A percentile compares a stretch with the other conserved stretches of the same genome.
These are phyloP conservation scores for Meteorus sp. DNA, from an alignment of 1,140 invertebrate species.

Conservation along the genomic window DNA sequence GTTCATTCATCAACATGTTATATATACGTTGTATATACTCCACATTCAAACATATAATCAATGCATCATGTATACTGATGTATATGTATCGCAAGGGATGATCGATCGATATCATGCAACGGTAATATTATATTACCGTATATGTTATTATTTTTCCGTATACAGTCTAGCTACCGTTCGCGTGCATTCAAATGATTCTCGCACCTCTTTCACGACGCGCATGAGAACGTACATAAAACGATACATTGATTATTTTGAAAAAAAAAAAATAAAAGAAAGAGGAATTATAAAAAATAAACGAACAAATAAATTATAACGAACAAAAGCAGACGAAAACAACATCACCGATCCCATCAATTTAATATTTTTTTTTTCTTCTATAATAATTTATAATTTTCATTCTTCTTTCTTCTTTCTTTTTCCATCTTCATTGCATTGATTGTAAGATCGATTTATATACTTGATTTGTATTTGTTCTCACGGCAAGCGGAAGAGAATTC, in stretches of 20 bases:
- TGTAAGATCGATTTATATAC: not conserved
- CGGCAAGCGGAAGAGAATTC: slow-evolving; percentile 10
- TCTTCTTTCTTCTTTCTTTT: no score
- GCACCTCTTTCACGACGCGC: not conserved
- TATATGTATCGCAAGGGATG: not conserved
- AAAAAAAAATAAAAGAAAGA: no score
- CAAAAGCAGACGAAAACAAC: no score
- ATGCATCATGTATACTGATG: not conserved
- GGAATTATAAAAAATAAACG: no score
- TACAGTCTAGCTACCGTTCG: slow-evolving; percentile 8
- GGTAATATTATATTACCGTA: slow-evolving; percentile 7
- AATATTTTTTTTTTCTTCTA: no score
- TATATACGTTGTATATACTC: no score
- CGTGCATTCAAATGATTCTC: slow-evolving; percentile 13
- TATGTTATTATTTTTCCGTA: not conserved
- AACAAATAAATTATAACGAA: no score
- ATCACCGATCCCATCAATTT: no score
- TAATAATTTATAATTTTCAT: no score
- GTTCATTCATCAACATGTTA: no score
- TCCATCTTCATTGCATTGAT: not conserved
- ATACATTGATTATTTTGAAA: no score
- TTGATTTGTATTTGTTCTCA: slow-evolving; percentile 13
- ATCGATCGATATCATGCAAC: slow-evolving; percentile 26
- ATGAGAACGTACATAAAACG: no score
- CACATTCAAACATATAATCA: slow-evolving; percentile 7